Base-by-base conservation (phyloP, 2,113 vertebrate species). In the Rafetus swinhoei region DNA sequence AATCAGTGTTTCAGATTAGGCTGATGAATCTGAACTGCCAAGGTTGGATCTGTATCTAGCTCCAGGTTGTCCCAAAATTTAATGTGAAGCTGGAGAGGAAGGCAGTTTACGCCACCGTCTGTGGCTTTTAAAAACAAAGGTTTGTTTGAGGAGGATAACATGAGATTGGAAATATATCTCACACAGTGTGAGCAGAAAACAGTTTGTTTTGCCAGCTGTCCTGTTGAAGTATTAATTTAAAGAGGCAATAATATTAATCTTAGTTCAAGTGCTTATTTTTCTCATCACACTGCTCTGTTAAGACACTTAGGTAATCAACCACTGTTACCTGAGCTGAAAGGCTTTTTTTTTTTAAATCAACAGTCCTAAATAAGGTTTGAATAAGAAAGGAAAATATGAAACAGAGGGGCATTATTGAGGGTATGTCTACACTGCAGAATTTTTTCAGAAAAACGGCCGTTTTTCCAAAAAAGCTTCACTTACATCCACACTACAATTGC, bases 321-420 rank as follows among this genome's bases (percentile, higher is more conserved):
- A 89, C 79, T 29, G 82, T 96, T 95, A 90, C 92, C 88, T 69
- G 86, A 94, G 92, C 95, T 96, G 45, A 45, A 45, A 45, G 45
- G 45, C 45, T 72, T n/a, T n/a, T n/a, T 69, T 32, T 60, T 25
- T 11, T 25, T 25, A 60, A 60, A 25, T 3, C 52, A 92, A 80
- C 84, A 83, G 90, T 82, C 62, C 79, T 93, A 96, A 93, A 93
- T 89, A 96, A 95, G 93, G 72, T 86, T 86, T 81, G 79, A 89
- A 93, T 96, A 95, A 93, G 92, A 96, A 94, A 93, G 81, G 80
- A 96, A 96, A 96, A 98, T 97, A 92, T n/a, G 91, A 97, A 98
- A 97, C 98, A 98, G 98, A 98, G 98, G 97, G 97, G 97, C 96
- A 97, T 97, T 97, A 98, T 98, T 97, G 97, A 98, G 97, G 97